Conservation (phyloP, 2,888 invertebrate species). For the Drosophila limbata region DNA sequence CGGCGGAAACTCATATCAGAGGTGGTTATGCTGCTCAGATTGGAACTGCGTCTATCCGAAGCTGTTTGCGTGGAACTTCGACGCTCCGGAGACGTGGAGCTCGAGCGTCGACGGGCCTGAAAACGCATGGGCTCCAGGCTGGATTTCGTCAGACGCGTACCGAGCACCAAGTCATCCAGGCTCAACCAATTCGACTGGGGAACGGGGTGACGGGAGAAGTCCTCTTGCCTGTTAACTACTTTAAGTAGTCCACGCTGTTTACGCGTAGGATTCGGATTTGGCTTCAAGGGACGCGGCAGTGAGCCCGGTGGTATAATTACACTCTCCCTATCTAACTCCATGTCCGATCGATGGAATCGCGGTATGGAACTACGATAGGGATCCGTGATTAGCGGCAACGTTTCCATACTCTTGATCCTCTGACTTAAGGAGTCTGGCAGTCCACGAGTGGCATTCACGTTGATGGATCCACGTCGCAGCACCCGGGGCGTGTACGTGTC, state of each 20-base stretch:
- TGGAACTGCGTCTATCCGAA: constrained; percentile 84
- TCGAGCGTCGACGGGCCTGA: constrained; percentile 75
- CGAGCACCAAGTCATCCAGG: constrained; percentile 79
- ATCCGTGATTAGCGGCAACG: constrained; percentile 81
- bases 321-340: constrained; percentile 73
- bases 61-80: constrained; percentile 84
- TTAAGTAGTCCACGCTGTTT: constrained; percentile 83
- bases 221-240: constrained; percentile 79
- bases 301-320: constrained; percentile 76
- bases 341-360: constrained; percentile 78
- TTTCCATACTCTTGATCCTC: constrained; percentile 80
- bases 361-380: constrained; percentile 80
- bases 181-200: constrained; percentile 82
- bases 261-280: constrained; percentile 84
- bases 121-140: constrained; percentile 57
- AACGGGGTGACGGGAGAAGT: constrained; percentile 68
- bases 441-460: constrained; percentile 11
- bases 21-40: constrained; percentile 83
- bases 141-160: constrained; percentile 50
- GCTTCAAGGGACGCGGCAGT: constrained; percentile 74
- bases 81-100: constrained; percentile 84
- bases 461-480: constrained; percentile 51
- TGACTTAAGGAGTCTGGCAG: constrained; percentile 45
- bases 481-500: constrained; percentile 70
- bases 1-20: constrained; percentile 84